These are phyloP conservation scores for Atethmia centrago DNA, from an alignment of 2,888 invertebrate genomes.

Conservation along the genomic window DNA sequence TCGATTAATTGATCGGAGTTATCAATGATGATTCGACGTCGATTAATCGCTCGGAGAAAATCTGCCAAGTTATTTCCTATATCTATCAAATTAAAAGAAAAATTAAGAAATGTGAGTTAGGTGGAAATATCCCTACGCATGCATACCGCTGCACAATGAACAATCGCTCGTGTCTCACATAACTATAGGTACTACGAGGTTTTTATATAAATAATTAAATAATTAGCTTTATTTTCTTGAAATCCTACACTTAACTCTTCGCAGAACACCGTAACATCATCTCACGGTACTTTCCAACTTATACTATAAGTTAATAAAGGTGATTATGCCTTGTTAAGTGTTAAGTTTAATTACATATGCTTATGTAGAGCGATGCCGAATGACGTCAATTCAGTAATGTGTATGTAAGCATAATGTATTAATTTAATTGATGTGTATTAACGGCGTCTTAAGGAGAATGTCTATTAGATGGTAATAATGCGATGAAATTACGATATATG, in stretches of 20 bases:
- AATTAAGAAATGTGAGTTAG: neutral
- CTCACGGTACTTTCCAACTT: conserved; percentile 15
- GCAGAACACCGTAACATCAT: conserved; percentile 19
- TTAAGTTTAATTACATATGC: conserved; percentile 33
- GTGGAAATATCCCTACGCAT: neutral
- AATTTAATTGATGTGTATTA: conserved; percentile 62
- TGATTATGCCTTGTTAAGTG: conserved; percentile 11
- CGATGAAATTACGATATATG: conserved; percentile 11
- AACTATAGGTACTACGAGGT: neutral
- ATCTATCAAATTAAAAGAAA: neutral
- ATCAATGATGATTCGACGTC: neutral
- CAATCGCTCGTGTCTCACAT: neutral
- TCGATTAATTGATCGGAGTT: neutral
- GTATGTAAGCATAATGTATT: conserved; percentile 64
- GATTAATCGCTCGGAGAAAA: neutral
- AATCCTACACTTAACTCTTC: conserved; percentile 53
- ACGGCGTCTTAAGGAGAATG: conserved; percentile 21
- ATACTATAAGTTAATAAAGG: neutral
- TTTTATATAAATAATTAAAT: conserved; percentile 36
- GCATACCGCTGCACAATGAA: neutral
- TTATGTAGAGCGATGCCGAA: conserved; percentile 45
- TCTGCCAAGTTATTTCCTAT: neutral
- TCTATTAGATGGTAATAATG: conserved; percentile 18
- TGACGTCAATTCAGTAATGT: conserved; percentile 64
- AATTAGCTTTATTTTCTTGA: conserved; percentile 51